A percentile compares a stretch with the other conserved stretches of the same genome.
Conservation (phyloP, 1,140 invertebrate species). For the Trichonephila clavipes region DNA sequence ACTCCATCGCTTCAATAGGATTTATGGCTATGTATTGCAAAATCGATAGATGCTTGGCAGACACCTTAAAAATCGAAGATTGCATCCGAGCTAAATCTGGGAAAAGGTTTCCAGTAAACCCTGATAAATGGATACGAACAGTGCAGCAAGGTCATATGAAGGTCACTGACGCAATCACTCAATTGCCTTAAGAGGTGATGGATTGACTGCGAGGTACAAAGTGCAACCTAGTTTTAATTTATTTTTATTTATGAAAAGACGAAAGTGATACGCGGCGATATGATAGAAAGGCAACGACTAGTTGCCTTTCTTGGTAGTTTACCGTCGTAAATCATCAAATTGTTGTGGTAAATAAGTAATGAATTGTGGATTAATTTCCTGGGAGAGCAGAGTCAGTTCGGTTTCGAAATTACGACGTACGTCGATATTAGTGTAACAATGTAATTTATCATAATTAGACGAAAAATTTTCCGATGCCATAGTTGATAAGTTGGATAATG, state of each 20-base stretch:
- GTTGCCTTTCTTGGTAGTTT: too few species aligned
- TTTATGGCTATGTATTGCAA: background rate
- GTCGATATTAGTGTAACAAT: too few species aligned
- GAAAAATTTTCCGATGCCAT: too few species aligned
- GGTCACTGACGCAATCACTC: background rate
- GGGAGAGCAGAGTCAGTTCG: too few species aligned
- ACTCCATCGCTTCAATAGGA: background rate
- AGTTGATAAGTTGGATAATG: too few species aligned
- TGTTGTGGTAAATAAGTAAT: too few species aligned
- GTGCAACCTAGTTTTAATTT: background rate
- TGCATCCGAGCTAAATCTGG: background rate
- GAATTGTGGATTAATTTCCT: too few species aligned
- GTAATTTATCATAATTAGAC: too few species aligned
- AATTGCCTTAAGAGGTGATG: background rate
- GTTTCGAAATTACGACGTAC: too few species aligned
- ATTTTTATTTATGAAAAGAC: background rate
- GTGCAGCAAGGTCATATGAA: background rate
- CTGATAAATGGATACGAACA: constrained; percentile 35
- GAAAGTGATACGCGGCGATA: background rate
- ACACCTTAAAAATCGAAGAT: constrained; percentile 38
- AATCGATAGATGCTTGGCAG: background rate
- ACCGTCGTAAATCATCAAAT: too few species aligned
- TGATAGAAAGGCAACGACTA: background rate
- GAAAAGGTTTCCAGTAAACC: background rate
- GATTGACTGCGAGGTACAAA: background rate